Base-by-base conservation (phyloP, 2,888 invertebrate species). In the Phaedon cochleariae region DNA sequence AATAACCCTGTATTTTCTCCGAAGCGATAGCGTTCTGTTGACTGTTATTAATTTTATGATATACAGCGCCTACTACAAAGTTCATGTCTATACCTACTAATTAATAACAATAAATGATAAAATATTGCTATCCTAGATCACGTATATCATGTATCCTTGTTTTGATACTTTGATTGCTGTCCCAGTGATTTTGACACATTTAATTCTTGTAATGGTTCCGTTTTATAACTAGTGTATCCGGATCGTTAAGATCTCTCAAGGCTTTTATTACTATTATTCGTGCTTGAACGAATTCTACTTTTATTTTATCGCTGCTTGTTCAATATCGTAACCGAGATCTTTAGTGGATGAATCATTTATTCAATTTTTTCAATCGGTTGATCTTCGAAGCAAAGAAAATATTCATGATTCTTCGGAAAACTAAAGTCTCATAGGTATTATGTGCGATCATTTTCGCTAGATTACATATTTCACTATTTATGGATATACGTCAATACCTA, bases 121-220 rank as follows among this genome's bases (percentile, higher is more conserved):
- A 45, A 15, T 15, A 55, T 55, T 55, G 22, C 22, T 12, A 15
- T 45, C 29, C 45, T 26, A 57, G 45, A 41, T 41, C n/a, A n/a
- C 41, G 41, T 41, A 57, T 57, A 41, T 41, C n/a, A n/a, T 15
- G 41, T 41, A 57, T 57, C 57, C 57, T 57, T 57, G 57, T 57
- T 57, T 41, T 57, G 57, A 57, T 57, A 45, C 41, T 12, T 34
- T 15, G 55, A 22, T 55, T 22, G 9, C 21, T 41, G 57, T 61
- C 31, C 41, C 51, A 51, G 41, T 58, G 52, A 64, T 67, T 67
- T 67, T 64, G 59, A 64, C 48, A 58, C 34, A 55, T 59, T 64
- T 59, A 59, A 49, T 26, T 57, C 17, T 52, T 59, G 55, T 37
- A 62, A 63, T 21, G 51, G 65, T 68, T 68, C 68, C 68, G 65